Base-by-base conservation (phyloP, 2,113 vertebrate genomes). In the Megalops atlanticus region DNA sequence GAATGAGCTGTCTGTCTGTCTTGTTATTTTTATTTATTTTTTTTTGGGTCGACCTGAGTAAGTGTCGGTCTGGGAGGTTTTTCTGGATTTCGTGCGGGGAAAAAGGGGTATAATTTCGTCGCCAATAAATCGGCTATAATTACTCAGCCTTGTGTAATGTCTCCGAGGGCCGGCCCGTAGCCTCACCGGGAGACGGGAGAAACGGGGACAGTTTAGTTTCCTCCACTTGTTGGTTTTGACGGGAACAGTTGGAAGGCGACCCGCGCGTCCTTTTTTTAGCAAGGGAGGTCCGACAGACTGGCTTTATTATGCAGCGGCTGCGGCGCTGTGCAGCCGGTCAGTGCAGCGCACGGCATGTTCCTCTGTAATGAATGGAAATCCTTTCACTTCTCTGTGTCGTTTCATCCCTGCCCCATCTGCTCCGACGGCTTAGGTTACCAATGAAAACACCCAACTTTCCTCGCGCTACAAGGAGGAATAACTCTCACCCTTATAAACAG, bases 21-120 rank as follows among this genome's bases (percentile, higher is more conserved):
- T n/a, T n/a, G n/a, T n/a, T n/a, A n/a, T n/a, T n/a, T n/a, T n/a
- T n/a, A n/a, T n/a, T n/a, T n/a, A n/a, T n/a, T n/a, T n/a, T 80
- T 90, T 87, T 80, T 85, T 39, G 84, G 88, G 85, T 33, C 71
- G 58, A 64, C 58, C 58, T 64, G 43, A 45, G 14, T 10, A 45
- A 45, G 7, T 10, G 43, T 45, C 7, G 58, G 58, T 64, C 58
- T 10, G 12, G 58, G 27, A 58, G 52, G 24, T 64, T 24, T 64
- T 64, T 64, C 58, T 64, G 5, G 4, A 58, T 58, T 58, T 21
- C 43, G 43, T 58, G 52, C n/a, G 52, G 52, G n/a, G n/a, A n/a
- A n/a, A 58, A 4, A n/a, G 8, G n/a, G 58, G 31, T 64, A 10
- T 31, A 64, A 15, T 31, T 31, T 8, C 31, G 58, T 31, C 31